Evolutionary conservation across 2,888 invertebrate genomes (phyloP), one percentile per base, ranked within the genome.

Genomic region (Julus scandinavius): DNA sequence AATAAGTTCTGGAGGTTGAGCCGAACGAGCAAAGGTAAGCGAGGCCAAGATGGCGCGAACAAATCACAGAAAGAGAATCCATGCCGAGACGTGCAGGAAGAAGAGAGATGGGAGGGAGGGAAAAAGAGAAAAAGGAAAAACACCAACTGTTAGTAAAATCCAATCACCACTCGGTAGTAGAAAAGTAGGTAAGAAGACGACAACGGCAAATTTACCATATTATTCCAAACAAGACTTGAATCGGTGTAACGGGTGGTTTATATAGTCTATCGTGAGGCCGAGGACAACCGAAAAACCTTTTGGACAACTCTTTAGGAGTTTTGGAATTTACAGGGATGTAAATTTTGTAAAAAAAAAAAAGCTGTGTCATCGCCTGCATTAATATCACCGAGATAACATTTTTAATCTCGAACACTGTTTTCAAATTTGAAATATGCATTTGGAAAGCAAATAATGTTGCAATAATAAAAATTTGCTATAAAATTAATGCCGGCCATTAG

Each of bases 1-100:
- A 92, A 90, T 93, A 93, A 45, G 92, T 93, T 90, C 92, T 92
- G 90, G 13, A 13, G 38, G 11, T 11, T 45, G 5, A 2, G 13
- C 54, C 3, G 80, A 80, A 38, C 80, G 7, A 80, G 80, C 80
- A n/a, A 80, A 38, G 13, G 80, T 9, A 80, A 80, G 13, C 38
- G 13, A 80, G n/a, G 80, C 80, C 29, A 38, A 29, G 2, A 80
- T 5, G 72, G 20, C 20, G 9, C 9, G 29, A 20, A 72, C 72
- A 20, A 72, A 38, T 80, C 38, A 29, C 80, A 80, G 38, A 80
- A 80, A 45, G 41, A 45, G n/a, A n/a, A n/a, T n/a, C n/a, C n/a
- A n/a, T n/a, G 11, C 6, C 63, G 9, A 29, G 72, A 72, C 1
- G 72, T 13, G n/a, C 20, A n/a, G 86, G 63, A 89, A 29, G 88